A percentile compares a stretch with the other conserved stretches of the same genome.
Evolutionary conservation across 2,888 invertebrate genomes (phyloP).

Genomic region (Neoascia interrupta): DNA sequence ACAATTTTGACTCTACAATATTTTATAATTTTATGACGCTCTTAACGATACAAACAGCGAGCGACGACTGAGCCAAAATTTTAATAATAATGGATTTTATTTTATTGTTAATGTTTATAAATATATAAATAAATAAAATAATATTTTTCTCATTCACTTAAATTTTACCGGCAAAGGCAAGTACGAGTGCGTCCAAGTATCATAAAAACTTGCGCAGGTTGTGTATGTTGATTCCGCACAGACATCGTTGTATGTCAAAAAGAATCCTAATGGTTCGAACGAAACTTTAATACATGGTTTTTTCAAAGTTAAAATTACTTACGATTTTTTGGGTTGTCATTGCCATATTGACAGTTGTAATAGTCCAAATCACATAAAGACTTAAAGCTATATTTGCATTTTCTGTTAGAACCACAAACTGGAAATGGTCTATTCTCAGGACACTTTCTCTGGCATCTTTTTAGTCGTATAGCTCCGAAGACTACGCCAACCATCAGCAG

Average conservation of each 20-base stretch:
- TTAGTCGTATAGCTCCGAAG: background rate
- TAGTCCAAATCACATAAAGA: slow-evolving; percentile 30
- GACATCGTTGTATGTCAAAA: background rate
- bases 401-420: slow-evolving; percentile 26
- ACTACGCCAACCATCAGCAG: background rate
- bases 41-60: too few relatives aligned
- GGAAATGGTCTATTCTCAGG: background rate
- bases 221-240: background rate
- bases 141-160: too few relatives aligned
- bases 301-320: too few relatives aligned
- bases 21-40: too few relatives aligned
- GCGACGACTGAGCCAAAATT: too few relatives aligned
- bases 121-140: too few relatives aligned
- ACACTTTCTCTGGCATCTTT: slow-evolving; percentile 10
- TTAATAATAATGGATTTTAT: too few relatives aligned
- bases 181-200: background rate
- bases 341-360: slow-evolving; percentile 46
- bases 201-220: background rate
- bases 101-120: too few relatives aligned
- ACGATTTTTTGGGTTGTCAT: too few relatives aligned
- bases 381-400: slow-evolving; percentile 28
- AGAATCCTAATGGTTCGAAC: slow-evolving; percentile 1
- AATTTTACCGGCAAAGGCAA: background rate
- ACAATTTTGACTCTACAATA: too few relatives aligned
- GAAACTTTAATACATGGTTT: too few relatives aligned